Conservation (phyloP, 1,140 invertebrate species). For the Drosophila pseudoobscura region DNA sequence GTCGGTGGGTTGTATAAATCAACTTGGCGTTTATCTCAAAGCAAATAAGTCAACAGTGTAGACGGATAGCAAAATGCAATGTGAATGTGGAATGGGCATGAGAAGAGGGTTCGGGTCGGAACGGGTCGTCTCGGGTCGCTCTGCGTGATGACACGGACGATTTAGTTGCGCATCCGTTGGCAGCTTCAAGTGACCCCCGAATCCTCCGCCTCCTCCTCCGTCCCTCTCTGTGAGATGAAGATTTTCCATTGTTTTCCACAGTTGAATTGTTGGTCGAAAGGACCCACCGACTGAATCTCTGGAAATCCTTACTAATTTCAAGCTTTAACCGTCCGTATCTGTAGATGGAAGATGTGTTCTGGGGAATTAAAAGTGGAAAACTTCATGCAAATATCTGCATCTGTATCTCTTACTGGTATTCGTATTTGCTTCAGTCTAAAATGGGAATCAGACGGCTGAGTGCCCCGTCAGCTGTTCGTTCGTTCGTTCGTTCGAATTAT, state of each 20-base stretch:
- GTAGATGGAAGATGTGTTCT: too few species aligned
- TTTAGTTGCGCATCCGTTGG: slow-evolving; percentile 66
- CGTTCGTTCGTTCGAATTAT: slow-evolving; percentile 30
- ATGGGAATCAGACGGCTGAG: slow-evolving; percentile 58
- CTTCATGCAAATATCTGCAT: too few species aligned
- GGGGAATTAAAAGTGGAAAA: too few species aligned
- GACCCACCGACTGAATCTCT: slow-evolving; percentile 14
- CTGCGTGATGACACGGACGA: slow-evolving; percentile 71
- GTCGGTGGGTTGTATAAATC: slow-evolving; percentile 80
- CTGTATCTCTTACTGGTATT: slow-evolving; percentile 7
- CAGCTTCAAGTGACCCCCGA: slow-evolving; percentile 48
- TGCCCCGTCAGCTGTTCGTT: slow-evolving; percentile 41
- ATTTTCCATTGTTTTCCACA: slow-evolving; percentile 39
- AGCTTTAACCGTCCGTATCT: slow-evolving; percentile 2
- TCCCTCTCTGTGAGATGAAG: slow-evolving; percentile 13
- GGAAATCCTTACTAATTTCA: slow-evolving; percentile 13
- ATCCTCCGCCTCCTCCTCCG: neutral
- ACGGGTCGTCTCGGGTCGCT: neutral
- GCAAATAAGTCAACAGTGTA: slow-evolving; percentile 80
- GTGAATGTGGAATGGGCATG: slow-evolving; percentile 55
- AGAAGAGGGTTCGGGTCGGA: neutral
- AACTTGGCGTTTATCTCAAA: slow-evolving; percentile 81
- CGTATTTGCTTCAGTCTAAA: slow-evolving; percentile 47
- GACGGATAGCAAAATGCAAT: slow-evolving; percentile 77
- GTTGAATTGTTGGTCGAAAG: neutral